Conservation (phyloP, 2,888 invertebrate genomes). For the Thera obeliscata region DNA sequence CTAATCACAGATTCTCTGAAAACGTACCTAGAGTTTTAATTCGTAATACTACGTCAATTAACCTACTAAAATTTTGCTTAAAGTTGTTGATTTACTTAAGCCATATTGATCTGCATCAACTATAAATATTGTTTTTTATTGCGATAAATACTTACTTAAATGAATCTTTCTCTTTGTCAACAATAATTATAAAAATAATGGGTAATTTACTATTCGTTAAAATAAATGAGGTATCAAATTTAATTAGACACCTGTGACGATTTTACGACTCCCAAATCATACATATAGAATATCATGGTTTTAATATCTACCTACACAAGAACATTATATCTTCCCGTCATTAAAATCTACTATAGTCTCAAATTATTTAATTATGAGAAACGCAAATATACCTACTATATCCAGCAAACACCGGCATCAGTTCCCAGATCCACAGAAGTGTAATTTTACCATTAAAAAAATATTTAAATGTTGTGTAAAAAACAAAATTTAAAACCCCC, state of each 20-base stretch:
- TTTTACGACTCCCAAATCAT: slow-evolving; percentile 38
- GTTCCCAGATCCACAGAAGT: too few species aligned
- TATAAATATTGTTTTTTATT: slow-evolving; percentile 12
- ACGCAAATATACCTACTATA: background rate
- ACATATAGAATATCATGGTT: slow-evolving; percentile 40
- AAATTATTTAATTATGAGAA: slow-evolving; percentile 21
- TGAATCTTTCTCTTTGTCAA: slow-evolving; percentile 16
- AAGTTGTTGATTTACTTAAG: background rate
- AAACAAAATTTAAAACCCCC: too few species aligned
- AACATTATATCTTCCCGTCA: slow-evolving; percentile 16
- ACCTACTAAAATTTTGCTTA: too few species aligned
- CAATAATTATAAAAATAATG: slow-evolving; percentile 27
- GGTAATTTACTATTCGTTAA: slow-evolving; percentile 31
- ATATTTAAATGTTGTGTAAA: too few species aligned
- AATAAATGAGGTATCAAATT: slow-evolving; percentile 39
- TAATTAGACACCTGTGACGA: slow-evolving; percentile 43
- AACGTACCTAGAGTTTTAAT: background rate
- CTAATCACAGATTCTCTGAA: background rate
- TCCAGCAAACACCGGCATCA: too few species aligned
- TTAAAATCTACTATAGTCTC: slow-evolving; percentile 15
- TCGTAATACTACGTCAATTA: too few species aligned
- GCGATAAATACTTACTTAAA: background rate
- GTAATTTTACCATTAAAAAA: too few species aligned
- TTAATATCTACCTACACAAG: slow-evolving; percentile 20
- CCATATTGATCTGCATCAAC: background rate